These are phyloP conservation scores for Maniola hyperantus DNA, from an alignment of 2,888 invertebrate species.

Conservation along the genomic window DNA sequence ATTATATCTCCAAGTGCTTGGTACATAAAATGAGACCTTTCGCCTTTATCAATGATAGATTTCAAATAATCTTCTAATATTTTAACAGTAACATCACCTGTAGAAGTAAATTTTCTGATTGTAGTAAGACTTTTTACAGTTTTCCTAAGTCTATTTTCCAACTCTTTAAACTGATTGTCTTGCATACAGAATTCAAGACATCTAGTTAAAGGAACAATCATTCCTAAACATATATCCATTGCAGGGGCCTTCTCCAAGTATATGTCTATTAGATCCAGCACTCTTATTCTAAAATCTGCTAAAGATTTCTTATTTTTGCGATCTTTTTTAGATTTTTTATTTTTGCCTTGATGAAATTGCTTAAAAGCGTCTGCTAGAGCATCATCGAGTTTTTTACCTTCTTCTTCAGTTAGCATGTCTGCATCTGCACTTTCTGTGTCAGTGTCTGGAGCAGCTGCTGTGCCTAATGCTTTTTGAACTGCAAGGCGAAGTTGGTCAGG, in stretches of 20 bases:
- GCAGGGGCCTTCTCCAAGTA: conserved; percentile 87
- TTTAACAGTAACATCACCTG: conserved; percentile 79
- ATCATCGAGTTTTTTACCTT: conserved; percentile 87
- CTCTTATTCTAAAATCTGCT: conserved; percentile 88
- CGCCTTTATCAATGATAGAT: conserved; percentile 84
- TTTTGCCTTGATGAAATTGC: conserved; percentile 81
- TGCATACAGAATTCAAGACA: conserved; percentile 87
- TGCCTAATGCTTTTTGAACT: conserved; percentile 87
- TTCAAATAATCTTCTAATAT: conserved; percentile 80
- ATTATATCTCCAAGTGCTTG: conserved; percentile 86
- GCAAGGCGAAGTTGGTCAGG: conserved; percentile 88
- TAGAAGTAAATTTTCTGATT: conserved; percentile 83
- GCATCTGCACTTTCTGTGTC: conserved; percentile 88
- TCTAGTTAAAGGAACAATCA: conserved; percentile 86
- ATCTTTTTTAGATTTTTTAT: conserved; percentile 78
- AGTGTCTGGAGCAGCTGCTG: conserved; percentile 80
- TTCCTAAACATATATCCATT: conserved; percentile 86
- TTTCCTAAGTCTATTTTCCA: conserved; percentile 84
- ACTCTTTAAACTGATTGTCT: conserved; percentile 85
- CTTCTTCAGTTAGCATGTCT: conserved; percentile 89
- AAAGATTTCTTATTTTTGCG: conserved; percentile 85
- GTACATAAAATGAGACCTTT: conserved; percentile 83
- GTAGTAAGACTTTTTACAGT: conserved; percentile 84
- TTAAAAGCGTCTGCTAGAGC: conserved; percentile 89
- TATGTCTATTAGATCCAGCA: conserved; percentile 88